These are phyloP conservation scores for Ceratoteleas bidentatus DNA, from an alignment of 1,140 invertebrate species.

Conservation along the genomic window DNA sequence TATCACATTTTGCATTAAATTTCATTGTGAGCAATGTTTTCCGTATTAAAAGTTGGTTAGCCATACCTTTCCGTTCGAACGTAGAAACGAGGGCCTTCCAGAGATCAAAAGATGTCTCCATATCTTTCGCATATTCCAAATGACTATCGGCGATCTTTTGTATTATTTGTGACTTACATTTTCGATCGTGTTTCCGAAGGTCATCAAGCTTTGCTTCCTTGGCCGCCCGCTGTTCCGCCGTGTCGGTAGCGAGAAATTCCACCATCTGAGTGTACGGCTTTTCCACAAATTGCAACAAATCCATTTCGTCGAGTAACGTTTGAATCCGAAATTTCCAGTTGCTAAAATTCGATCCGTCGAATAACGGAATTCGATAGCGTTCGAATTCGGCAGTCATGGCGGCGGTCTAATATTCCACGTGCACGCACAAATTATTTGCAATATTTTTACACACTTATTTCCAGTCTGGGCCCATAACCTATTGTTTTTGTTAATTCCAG, in stretches of 20 bases:
- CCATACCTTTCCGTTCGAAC: slow-evolving; percentile 56
- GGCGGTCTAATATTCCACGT: not conserved
- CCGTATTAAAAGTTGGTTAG: slow-evolving; percentile 31
- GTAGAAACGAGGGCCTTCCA: slow-evolving; percentile 29
- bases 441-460: slow-evolving; percentile 7
- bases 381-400: slow-evolving; percentile 10
- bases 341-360: slow-evolving; percentile 47
- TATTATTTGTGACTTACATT: slow-evolving; percentile 49
- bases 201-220: slow-evolving; percentile 16
- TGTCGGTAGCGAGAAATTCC: slow-evolving; percentile 8
- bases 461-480: slow-evolving; percentile 45
- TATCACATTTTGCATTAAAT: slow-evolving; percentile 25
- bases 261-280: slow-evolving; percentile 7
- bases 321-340: slow-evolving; percentile 61
- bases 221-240: slow-evolving; percentile 1
- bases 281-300: slow-evolving; percentile 43
- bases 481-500: not conserved
- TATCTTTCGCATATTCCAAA: slow-evolving; percentile 62
- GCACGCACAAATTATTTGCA: slow-evolving; percentile 7
- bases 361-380: slow-evolving; percentile 45
- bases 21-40: slow-evolving; percentile 38
- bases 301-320: slow-evolving; percentile 34
- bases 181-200: slow-evolving; percentile 9
- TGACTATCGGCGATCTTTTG: slow-evolving; percentile 62
- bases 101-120: slow-evolving; percentile 28